These are phyloP conservation scores for Accipiter cooperii DNA, from an alignment of 2,113 vertebrate species.

Conservation along the genomic window DNA sequence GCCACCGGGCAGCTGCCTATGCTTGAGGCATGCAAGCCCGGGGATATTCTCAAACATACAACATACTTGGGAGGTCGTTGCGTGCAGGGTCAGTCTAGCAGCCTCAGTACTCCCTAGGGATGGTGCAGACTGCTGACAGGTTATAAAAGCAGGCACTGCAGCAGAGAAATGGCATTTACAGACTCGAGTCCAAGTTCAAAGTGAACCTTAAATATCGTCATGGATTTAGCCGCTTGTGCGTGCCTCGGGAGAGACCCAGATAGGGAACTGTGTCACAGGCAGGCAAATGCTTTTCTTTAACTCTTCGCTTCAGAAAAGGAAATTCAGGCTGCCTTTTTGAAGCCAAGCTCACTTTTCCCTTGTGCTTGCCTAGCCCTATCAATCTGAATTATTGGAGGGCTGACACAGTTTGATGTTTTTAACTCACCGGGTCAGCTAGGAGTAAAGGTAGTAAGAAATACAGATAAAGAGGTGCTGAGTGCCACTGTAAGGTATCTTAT, in stretches of 20 bases:
- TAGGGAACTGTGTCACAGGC: not conserved
- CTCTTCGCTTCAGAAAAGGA: not conserved
- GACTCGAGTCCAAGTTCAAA: not conserved
- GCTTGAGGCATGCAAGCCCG: rapidly evolving
- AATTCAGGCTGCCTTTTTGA: not conserved
- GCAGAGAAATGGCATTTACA: not conserved
- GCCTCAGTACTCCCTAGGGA: not conserved
- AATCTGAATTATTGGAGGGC: not conserved
- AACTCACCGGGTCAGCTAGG: not conserved
- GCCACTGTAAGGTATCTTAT: not conserved
- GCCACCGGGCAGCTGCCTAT: not conserved
- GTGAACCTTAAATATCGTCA: not conserved
- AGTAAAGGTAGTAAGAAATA: not conserved
- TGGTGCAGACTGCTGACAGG: not conserved
- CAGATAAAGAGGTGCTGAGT: not conserved
- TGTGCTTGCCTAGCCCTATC: not conserved
- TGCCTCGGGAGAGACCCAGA: not conserved
- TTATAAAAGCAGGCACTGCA: not conserved
- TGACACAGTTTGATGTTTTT: not conserved
- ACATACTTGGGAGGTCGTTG: not conserved
- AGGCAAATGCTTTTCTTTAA: not conserved
- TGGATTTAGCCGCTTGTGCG: not conserved
- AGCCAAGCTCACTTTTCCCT: not conserved
- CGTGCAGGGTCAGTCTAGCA: not conserved
- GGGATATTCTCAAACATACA: not conserved